Evolutionary conservation across 2,797 vertebrate genomes (phyloP), one percentile per base, ranked within the genome.

Genomic region (Lacerta bilineata): DNA sequence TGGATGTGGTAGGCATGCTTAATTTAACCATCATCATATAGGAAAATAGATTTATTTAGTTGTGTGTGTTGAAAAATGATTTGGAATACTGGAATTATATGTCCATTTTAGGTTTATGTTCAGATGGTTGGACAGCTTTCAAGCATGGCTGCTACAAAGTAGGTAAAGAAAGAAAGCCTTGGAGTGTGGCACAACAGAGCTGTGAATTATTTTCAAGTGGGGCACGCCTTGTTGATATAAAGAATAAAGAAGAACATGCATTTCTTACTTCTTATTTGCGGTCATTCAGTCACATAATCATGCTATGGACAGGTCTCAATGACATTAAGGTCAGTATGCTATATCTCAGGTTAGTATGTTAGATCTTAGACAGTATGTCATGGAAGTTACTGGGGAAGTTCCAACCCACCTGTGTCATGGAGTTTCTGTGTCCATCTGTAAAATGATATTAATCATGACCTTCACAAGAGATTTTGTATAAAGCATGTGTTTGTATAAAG

Each of bases 231-330:
- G 96, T 97, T 84, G 95, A 98, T 90, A 72, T 98, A 85, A 97
- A 97, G 90, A 97, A 87, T 69, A 91, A 94, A 86, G 96, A 97
- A 88, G 97, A 98, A 92, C 93, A 93, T 75, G 8, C 76, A 11
- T 98, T 98, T 88, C 8, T 98, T 83, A 95, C 96, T 69, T 97
- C 95, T 20, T 93, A 97, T 93, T 96, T 98, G 36, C 95, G 95
- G 86, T 95, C 88, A 79, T 81, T 97, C 43, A 96, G 95, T 93
- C 95, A 95, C 91, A 87, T 98, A 91, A 94, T 98, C 93, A 97
- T 98, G 93, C 91, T 98, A 25, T 99, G 98, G 98, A 98, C 97
- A 0, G 97, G 97, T 83, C 97, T 99, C 89, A 98, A 95, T 90
- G 97, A 98, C 91, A 90, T 93, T 61, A 95, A 97, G 98, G 98